Evolutionary conservation across 2,888 invertebrate genomes (phyloP), one percentile per base, ranked within the genome.

Genomic region (Zeuzera pyrina): DNA sequence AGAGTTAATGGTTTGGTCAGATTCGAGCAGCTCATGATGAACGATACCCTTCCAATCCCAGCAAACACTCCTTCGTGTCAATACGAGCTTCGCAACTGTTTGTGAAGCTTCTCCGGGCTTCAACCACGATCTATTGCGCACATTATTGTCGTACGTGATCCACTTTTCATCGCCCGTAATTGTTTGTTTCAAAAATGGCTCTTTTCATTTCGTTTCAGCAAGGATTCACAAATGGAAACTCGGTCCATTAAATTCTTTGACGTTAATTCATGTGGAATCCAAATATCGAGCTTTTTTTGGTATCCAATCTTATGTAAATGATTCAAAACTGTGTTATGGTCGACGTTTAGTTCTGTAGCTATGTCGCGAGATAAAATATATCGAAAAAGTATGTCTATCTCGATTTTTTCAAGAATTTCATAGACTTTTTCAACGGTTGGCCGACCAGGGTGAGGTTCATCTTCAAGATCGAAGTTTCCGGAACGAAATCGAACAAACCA

Each of bases 51-150:
- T 38, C n/a, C 33, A 35, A 47, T 45, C 35, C 40, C 42, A 42
- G 36, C 42, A 42, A 39, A 47, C n/a, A n/a, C n/a, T n/a, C n/a
- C n/a, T n/a, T n/a, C n/a, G n/a, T n/a, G n/a, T n/a, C n/a, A n/a
- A n/a, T n/a, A 29, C 36, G 39, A 40, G 41, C 41, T 43, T 52
- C 15, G 39, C 40, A 25, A 30, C 43, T 24, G 25, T 42, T 49
- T 46, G 45, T 33, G 42, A 32, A 16, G 38, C 42, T 45, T 52
- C 47, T 38, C 40, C 41, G 28, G 29, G 36, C 34, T 33, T 41
- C 29, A 34, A 36, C 43, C 42, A 49, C 29, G 39, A 48, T 37
- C 42, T 41, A 38, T 52, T 50, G 31, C 45, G 35, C 31, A 38
- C 42, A 25, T 42, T 19, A 30, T 44, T 45, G 28, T 47, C 43